Conservation (phyloP, 1,140 invertebrate genomes). For the Neoseiulus cucumeris region DNA sequence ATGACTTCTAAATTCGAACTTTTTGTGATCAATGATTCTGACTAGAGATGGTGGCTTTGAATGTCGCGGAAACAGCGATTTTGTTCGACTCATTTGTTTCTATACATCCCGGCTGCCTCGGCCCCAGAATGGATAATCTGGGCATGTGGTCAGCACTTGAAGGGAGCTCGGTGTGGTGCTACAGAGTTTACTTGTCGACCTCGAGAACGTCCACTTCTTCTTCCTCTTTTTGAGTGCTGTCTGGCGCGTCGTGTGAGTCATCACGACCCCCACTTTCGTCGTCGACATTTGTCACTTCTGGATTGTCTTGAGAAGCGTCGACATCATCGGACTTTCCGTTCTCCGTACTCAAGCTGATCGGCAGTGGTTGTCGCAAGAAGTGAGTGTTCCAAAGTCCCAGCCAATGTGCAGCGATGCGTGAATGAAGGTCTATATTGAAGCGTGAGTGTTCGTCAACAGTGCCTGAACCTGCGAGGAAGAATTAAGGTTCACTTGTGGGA, state of each 20-base stretch:
- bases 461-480: not conserved
- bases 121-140: too few relatives aligned
- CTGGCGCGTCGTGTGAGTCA: not conserved
- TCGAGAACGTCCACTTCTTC: not conserved
- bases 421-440: not conserved
- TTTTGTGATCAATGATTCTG: too few relatives aligned
- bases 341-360: not conserved
- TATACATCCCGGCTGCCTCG: too few relatives aligned
- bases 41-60: too few relatives aligned
- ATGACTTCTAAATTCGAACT: too few relatives aligned
- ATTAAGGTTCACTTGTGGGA: not conserved
- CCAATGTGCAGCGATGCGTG: not conserved
- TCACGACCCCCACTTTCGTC: not conserved
- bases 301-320: not conserved
- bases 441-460: not conserved
- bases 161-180: too few relatives aligned
- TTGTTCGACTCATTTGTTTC: too few relatives aligned
- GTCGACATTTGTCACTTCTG: not conserved
- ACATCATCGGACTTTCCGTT: not conserved
- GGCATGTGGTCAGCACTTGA: too few relatives aligned
- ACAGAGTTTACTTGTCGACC: not conserved
- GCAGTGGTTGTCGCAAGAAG: not conserved
- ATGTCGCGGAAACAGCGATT: too few relatives aligned
- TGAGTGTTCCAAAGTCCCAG: constrained; percentile 1
- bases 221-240: not conserved